Percentiles rank a stretch among this genome's conserved stretches.
phyloP scores from a whole-genome alignment of 2,888 invertebrate species.

The Cremastobaeus sp. region DNA sequence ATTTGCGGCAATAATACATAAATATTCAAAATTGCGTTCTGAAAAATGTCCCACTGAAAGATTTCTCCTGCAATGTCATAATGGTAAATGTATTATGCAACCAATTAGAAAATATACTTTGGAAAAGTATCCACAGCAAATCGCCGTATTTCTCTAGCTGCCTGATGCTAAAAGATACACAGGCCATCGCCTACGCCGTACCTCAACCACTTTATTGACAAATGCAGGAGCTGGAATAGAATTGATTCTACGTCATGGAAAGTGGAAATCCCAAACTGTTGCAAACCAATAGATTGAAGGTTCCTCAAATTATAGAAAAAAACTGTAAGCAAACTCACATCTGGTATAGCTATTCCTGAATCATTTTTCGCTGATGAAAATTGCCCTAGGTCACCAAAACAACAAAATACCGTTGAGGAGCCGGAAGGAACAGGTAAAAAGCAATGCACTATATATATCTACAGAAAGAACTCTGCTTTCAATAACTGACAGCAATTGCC shows the following conservation, averaged over 20 bases:
- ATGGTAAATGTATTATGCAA: constrained; percentile 4
- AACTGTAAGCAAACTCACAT: no score
- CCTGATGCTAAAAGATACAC: neutral
- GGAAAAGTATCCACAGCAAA: neutral
- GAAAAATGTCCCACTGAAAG: constrained; percentile 1
- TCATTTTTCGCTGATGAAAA: no score
- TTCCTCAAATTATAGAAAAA: neutral
- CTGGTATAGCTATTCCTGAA: no score
- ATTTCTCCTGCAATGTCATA: constrained; percentile 9
- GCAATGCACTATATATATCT: no score
- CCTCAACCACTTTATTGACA: neutral
- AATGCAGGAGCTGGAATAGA: neutral
- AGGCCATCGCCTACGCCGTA: constrained; percentile 1
- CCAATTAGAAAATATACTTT: constrained; percentile 4
- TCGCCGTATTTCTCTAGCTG: constrained; percentile 1
- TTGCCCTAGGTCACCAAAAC: no score
- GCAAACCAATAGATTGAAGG: neutral
- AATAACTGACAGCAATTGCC: no score
- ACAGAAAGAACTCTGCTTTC: no score
- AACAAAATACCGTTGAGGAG: no score
- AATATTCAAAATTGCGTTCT: constrained; percentile 1
- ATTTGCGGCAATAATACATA: neutral
- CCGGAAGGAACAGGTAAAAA: no score
- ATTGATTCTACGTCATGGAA: neutral
- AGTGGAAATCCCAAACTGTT: neutral